These are phyloP conservation scores for Cynopterus sphinx DNA, from an alignment of 2,797 vertebrate species.

Conservation along the genomic window DNA sequence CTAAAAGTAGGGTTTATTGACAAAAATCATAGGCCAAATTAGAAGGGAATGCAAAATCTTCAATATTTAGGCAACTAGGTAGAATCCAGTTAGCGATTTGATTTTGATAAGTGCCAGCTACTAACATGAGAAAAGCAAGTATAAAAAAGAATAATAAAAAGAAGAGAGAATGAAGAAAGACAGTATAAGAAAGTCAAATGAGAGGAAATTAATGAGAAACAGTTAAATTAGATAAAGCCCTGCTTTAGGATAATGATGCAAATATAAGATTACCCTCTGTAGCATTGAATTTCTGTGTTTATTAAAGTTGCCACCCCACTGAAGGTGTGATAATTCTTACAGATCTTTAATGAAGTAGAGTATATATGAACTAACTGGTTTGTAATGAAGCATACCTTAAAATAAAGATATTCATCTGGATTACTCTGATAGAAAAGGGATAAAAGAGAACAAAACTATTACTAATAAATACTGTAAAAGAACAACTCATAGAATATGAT, in stretches of 20 bases:
- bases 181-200: neutral
- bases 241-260: neutral
- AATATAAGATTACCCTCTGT: neutral
- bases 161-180: neutral
- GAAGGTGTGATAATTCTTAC: neutral
- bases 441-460: neutral
- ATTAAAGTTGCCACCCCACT: neutral
- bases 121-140: neutral
- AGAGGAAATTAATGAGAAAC: neutral
- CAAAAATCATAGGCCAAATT: neutral
- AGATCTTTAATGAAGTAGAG: neutral
- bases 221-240: neutral
- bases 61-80: conserved; percentile 1
- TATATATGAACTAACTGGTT: neutral
- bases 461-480: conserved; percentile 5
- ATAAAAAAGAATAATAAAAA: neutral
- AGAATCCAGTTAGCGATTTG: conserved; percentile 3
- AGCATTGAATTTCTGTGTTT: neutral
- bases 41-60: neutral
- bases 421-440: neutral
- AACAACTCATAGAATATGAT: neutral
- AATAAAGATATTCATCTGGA: neutral
- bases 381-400: conserved; percentile 22
- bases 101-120: neutral
- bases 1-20: neutral